Conservation (phyloP, 2,797 vertebrate genomes). For the Chaenodraco wilsoni region DNA sequence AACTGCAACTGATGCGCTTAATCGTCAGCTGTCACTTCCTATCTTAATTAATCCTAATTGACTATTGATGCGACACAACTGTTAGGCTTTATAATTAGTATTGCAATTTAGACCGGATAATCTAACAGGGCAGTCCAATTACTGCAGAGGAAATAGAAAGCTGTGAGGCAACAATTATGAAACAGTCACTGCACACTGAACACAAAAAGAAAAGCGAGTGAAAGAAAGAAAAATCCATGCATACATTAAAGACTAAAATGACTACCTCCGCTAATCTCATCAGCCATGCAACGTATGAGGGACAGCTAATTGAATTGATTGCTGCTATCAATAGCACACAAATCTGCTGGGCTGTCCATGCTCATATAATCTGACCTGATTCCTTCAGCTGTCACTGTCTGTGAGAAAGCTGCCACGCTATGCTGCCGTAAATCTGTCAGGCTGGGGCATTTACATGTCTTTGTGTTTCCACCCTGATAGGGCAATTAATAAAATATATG, state of each 20-base stretch:
- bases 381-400: constrained; percentile 93
- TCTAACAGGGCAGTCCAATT: constrained; percentile 89
- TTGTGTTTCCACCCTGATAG: constrained; percentile 83
- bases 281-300: constrained; percentile 67
- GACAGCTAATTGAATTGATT: constrained; percentile 83
- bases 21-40: constrained; percentile 94
- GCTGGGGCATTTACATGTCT: constrained; percentile 80
- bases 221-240: constrained; percentile 78
- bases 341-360: constrained; percentile 87
- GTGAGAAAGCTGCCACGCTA: constrained; percentile 94
- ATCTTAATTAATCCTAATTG: constrained; percentile 99
- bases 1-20: constrained; percentile 91
- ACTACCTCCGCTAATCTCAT: constrained; percentile 67
- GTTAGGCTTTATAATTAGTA: constrained; percentile 98
- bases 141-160: constrained; percentile 87
- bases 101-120: constrained; percentile 93
- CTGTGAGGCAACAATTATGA: constrained; percentile 82
- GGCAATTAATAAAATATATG: constrained; percentile 96
- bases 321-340: constrained; percentile 95
- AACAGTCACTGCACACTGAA: constrained; percentile 74
- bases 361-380: constrained; percentile 97
- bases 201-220: constrained; percentile 39
- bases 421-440: constrained; percentile 83
- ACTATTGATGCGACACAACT: constrained; percentile 95
- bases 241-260: constrained; percentile 76